Conservation (phyloP, 2,113 vertebrate species). For the Vidua macroura region DNA sequence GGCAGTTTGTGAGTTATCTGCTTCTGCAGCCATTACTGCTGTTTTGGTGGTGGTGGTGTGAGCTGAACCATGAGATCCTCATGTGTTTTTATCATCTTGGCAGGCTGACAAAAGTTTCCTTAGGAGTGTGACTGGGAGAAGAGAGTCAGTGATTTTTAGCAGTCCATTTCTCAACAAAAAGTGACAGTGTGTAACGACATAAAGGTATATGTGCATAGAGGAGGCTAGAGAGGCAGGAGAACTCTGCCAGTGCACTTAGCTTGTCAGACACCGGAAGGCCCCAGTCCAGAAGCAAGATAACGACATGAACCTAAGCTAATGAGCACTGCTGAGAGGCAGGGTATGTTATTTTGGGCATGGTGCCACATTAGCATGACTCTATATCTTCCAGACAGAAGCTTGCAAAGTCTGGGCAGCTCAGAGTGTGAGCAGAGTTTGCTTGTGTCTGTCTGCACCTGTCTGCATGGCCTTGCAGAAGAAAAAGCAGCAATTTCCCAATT, state of each 20-base stretch:
- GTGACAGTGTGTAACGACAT: background rate
- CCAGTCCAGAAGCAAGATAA: slow-evolving; percentile 14
- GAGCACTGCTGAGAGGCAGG: slow-evolving; percentile 12
- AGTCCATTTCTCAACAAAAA: background rate
- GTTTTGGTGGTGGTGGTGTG: background rate
- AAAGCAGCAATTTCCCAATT: background rate
- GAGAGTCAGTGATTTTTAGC: background rate
- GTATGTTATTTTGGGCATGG: slow-evolving; percentile 37
- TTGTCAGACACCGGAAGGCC: background rate
- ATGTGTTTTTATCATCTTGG: slow-evolving; percentile 1
- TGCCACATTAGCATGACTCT: slow-evolving; percentile 20
- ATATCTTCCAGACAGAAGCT: background rate
- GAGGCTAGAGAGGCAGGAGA: background rate
- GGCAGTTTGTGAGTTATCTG: background rate
- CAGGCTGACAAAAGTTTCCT: background rate
- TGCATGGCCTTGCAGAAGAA: background rate
- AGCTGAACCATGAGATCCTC: background rate
- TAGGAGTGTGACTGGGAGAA: background rate
- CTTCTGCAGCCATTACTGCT: background rate
- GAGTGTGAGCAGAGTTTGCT: background rate
- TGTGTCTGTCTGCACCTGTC: slow-evolving; percentile 10
- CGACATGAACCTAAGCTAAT: background rate
- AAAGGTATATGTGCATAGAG: background rate
- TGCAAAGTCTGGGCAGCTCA: background rate
- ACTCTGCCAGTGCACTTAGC: background rate